These are phyloP conservation scores for Bos indicus DNA, from an alignment of 2,113 vertebrate genomes.

Conservation along the genomic window DNA sequence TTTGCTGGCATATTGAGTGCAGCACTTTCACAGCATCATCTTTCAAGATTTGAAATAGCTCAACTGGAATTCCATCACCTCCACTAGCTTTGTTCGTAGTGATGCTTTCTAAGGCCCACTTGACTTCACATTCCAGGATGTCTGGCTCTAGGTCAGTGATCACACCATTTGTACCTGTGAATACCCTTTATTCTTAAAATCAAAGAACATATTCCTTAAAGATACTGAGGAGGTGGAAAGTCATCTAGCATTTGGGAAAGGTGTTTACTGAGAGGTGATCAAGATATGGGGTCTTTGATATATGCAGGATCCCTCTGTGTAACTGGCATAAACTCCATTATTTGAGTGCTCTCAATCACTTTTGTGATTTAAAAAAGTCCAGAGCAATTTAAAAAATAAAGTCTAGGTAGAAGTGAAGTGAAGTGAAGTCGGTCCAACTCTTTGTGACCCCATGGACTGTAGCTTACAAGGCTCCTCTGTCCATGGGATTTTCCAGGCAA, in stretches of 20 bases:
- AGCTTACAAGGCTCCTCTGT: no score
- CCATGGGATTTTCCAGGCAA: no score
- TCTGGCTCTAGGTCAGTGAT: no score
- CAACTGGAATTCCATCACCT: no score
- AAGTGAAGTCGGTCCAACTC: no score
- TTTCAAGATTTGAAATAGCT: no score
- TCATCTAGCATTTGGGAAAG: not conserved
- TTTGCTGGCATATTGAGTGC: no score
- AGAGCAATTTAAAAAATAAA: not conserved
- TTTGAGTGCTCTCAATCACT: conserved; percentile 88
- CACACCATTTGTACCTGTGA: not conserved
- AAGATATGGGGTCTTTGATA: conserved; percentile 85
- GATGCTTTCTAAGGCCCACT: no score
- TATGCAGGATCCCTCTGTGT: conserved; percentile 91
- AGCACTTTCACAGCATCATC: no score
- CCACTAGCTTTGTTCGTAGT: no score
- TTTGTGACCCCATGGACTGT: no score
- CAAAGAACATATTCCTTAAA: not conserved
- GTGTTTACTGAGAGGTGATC: not conserved
- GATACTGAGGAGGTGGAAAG: not conserved
- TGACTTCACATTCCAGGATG: no score
- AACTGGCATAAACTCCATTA: conserved; percentile 93
- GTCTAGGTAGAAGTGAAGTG: not conserved
- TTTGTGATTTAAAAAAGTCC: not conserved
- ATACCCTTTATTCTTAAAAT: not conserved